Evolutionary conservation across 2,113 vertebrate genomes (phyloP), one percentile per base, ranked within the genome.

Genomic region (Nothocercus nigrocapillus): DNA sequence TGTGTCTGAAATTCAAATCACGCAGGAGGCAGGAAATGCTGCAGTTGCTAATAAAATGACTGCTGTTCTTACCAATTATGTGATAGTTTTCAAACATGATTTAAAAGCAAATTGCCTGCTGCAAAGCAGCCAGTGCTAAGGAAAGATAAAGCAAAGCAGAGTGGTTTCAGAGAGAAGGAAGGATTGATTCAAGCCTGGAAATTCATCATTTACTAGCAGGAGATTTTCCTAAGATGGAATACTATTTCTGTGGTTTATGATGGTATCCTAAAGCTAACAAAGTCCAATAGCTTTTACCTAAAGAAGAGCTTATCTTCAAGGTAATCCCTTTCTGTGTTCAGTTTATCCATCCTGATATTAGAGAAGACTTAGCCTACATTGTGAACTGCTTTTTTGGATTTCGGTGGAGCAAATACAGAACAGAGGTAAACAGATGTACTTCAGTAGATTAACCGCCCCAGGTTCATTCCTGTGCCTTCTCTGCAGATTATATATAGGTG

Each of bases 371-470:
- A 88, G 95, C 67, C 77, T 62, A 10, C 36, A 54, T 51, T 87
- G 82, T 84, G 72, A 51, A 44, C 83, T 70, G 69, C 36, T 49
- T 49, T 69, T 56, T 86, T 85, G 58, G 15, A 42, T 73, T 92
- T 79, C 78, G 49, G 24, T 66, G 86, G 70, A 68, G 78, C 77
- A 70, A 63, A 79, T 86, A 14, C 34, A 79, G 67, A 82, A 11
- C 34, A 73, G 83, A 62, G 88, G 69, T 88, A 96, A 92, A 66
- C 93, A 96, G 94, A 92, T 93, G 83, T 69, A 82, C 78, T 87
- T 89, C 88, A 74, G 59, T 69, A 92, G 95, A 96, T 93, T 87
- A 93, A 85, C 49, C 44, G 85, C 27, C 34, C 78, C 66, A 69
- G 79, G 74, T 95, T 86, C 58, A 32, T 85, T 90, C 58, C 67